Evolutionary conservation across 2,797 vertebrate species (phyloP), one percentile per base, ranked within the genome.

Genomic region (Melanotaenia maccullochi): DNA sequence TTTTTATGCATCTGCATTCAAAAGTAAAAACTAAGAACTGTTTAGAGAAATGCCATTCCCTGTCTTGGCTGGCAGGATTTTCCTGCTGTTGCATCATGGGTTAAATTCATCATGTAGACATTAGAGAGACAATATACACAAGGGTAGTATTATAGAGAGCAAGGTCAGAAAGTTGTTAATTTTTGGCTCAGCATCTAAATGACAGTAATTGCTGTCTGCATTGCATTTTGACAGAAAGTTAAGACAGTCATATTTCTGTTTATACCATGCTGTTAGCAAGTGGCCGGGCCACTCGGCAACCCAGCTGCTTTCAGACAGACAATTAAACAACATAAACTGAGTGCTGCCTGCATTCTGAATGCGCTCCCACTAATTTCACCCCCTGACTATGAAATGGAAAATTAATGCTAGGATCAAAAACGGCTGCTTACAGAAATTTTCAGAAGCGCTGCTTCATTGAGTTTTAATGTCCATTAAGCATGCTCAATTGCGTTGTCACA

Each of bases 401-500:
- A 85, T 90, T 78, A 87, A 89, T 79, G 77, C 81, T 62, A 63
- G 76, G 76, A 89, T 90, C 86, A 89, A 91, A 91, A 89, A 87
- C 76, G 13, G 24, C 67, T 71, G 82, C 87, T 90, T 90, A 85
- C 81, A 88, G 88, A 89, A 86, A 85, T 73, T 87, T 89, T 86
- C 79, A 76, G 69, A 82, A 81, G 79, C 65, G 13, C 74, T 72
- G 87, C 87, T 90, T 90, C 91, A 79, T 83, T 89, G 89, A 79
- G 80, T 90, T 93, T 91, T 86, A 92, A 87, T 86, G 90, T 87
- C 86, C 81, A 92, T 93, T 94, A 91, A 90, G 82, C 88, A 91
- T 79, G 92, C 90, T 92, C 92, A 92, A 93, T 93, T 92, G 88
- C 90, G 79, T 91, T 91, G 91, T 92, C 90, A 92, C 90, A 93